Evolutionary conservation across 2,888 invertebrate genomes (phyloP), one percentile per base, ranked within the genome.

Genomic region (Pyrocoelia pectoralis): DNA sequence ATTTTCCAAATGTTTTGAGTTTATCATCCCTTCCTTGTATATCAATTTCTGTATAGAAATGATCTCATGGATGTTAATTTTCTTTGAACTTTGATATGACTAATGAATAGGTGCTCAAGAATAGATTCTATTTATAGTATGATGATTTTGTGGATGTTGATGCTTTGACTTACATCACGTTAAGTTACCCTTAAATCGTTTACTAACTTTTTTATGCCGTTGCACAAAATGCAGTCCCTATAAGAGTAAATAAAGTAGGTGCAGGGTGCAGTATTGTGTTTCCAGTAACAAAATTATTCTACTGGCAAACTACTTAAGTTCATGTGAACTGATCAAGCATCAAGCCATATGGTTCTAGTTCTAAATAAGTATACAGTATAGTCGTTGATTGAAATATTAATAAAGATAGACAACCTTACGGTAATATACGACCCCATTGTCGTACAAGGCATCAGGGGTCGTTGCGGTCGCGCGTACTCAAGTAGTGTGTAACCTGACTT

Each of bases 41-140:
- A n/a, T 33, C 17, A 12, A n/a, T 38, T 29, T 38, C 13, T 12
- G 18, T 29, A 40, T 40, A n/a, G 38, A 38, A 2, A 50, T 55
- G 29, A 41, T 55, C 38, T 58, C 51, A 52, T 46, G 3, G 12
- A 13, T 12, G 52, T 49, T 53, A 33, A 43, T 28, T 52, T 18
- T 59, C 18, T n/a, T 18, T 9, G 38, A 53, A 58, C 24, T 5
- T 24, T 24, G 3, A 24, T 58, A 46, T 61, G 56, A 61, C 56
- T 61, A 61, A 61, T 51, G 29, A 10, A 12, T 29, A 41, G 43
- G 54, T 40, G 49, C 9, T 50, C 55, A 24, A 52, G 61, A 61
- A 52, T 56, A 56, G 51, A 41, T 17, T 56, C 61, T 61, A 61
- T 51, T 51, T 56, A 61, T 61, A 61, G 61, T 56, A 50, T 50